Percentiles rank a stretch among this genome's conserved stretches.
These are phyloP conservation scores for Meleagris gallopavo DNA, from an alignment of 2,113 vertebrate species.

Conservation along the genomic window DNA sequence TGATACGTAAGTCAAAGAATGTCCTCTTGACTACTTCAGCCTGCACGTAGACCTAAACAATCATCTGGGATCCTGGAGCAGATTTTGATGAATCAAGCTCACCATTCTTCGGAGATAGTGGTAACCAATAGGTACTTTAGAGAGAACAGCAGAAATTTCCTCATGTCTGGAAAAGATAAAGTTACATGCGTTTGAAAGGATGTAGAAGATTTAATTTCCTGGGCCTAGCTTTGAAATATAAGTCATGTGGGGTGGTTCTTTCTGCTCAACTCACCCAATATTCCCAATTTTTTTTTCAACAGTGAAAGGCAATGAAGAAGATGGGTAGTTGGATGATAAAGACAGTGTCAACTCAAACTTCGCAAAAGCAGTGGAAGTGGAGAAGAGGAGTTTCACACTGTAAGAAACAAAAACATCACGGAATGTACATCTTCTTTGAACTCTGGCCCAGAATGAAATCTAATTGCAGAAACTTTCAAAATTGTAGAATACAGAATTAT, in stretches of 20 bases:
- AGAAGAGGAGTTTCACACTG: conserved; percentile 81
- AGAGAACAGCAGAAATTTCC: conserved; percentile 70
- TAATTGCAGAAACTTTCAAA: background rate
- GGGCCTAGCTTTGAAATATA: background rate
- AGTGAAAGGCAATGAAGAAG: conserved; percentile 61
- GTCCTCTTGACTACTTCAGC: background rate
- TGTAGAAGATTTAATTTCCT: fast-evolving
- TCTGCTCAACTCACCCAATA: conserved; percentile 72
- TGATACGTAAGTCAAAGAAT: background rate
- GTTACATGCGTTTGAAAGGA: background rate
- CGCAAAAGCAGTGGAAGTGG: conserved; percentile 68
- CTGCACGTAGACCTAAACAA: background rate
- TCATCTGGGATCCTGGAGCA: conserved; percentile 60
- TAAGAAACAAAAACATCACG: background rate
- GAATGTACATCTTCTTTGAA: background rate
- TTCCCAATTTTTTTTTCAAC: conserved; percentile 72
- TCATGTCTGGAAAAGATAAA: conserved; percentile 72
- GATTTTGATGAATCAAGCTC: conserved; percentile 54
- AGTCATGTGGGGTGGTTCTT: background rate
- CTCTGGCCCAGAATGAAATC: background rate
- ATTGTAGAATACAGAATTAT: background rate
- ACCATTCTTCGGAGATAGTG: conserved; percentile 78
- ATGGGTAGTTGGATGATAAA: conserved; percentile 74
- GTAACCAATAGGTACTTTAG: conserved; percentile 66
- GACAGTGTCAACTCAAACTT: conserved; percentile 80